phyloP scores from a whole-genome alignment of 2,113 vertebrate genomes.

The Ginglymostoma cirratum region DNA sequence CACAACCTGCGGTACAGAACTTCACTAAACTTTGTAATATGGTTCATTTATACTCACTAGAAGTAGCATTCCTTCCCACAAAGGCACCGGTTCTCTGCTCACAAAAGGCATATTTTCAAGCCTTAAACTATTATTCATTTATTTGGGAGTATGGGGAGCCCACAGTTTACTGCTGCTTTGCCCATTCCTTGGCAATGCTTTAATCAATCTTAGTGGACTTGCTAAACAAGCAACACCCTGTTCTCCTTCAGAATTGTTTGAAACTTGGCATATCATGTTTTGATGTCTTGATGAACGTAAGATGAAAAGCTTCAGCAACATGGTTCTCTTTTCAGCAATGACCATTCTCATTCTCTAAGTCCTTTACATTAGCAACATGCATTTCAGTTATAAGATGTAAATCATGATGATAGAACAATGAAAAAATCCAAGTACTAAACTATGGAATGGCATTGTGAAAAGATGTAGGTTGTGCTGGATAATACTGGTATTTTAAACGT shows the following conservation, averaged over 20 bases:
- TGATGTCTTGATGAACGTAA: not conserved
- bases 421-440: not conserved
- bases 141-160: too few species aligned
- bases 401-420: not conserved
- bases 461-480: not conserved
- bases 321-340: not conserved
- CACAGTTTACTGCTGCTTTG: too few species aligned
- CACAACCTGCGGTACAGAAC: too few species aligned
- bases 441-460: not conserved
- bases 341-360: not conserved
- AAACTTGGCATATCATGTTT: not conserved
- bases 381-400: not conserved
- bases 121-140: too few species aligned
- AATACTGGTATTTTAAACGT: conserved; percentile 47
- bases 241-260: not conserved
- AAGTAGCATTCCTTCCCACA: too few species aligned
- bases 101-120: too few species aligned
- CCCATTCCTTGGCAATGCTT: too few species aligned
- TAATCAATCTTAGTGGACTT: not conserved
- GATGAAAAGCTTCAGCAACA: not conserved
- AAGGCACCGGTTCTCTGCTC: too few species aligned
- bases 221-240: not conserved
- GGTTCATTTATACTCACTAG: too few species aligned
- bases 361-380: not conserved
- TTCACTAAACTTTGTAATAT: too few species aligned